These are phyloP conservation scores for Sciaenops ocellatus DNA, from an alignment of 2,797 vertebrate species.

Conservation along the genomic window DNA sequence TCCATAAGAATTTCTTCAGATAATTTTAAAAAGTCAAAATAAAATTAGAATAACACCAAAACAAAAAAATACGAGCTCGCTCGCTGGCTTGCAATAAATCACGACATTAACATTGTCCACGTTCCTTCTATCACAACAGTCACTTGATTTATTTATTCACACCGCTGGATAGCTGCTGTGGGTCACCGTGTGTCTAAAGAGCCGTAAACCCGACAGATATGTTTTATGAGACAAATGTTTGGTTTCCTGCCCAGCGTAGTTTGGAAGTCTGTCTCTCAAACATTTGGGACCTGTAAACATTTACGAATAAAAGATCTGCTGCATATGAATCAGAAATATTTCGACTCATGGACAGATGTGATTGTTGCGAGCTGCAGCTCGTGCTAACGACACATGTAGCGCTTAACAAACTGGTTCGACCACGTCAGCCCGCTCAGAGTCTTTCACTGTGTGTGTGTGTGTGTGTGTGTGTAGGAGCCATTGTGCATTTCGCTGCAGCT, in stretches of 20 bases:
- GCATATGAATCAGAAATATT: too few relatives aligned
- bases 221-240: too few relatives aligned
- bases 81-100: not conserved
- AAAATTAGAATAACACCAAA: not conserved
- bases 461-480: not conserved
- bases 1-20: too few relatives aligned
- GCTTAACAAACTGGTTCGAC: conserved; percentile 21
- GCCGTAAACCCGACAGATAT: too few relatives aligned
- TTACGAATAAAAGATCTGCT: too few relatives aligned
- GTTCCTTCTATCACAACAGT: not conserved
- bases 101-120: not conserved
- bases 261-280: not conserved
- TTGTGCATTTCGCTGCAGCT: not conserved
- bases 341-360: not conserved
- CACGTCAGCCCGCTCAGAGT: not conserved
- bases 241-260: too few relatives aligned
- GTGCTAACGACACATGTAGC: too few relatives aligned
- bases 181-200: not conserved
- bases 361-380: not conserved
- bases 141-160: conserved; percentile 2
- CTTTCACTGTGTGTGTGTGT: not conserved
- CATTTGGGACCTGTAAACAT: not conserved
- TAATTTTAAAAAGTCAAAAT: too few relatives aligned
- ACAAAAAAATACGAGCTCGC: not conserved
- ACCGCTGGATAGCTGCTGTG: not conserved